Evolutionary conservation across 2,888 invertebrate species (phyloP), one percentile per base, ranked within the genome.

Genomic region (Drosophila stalkeri): DNA sequence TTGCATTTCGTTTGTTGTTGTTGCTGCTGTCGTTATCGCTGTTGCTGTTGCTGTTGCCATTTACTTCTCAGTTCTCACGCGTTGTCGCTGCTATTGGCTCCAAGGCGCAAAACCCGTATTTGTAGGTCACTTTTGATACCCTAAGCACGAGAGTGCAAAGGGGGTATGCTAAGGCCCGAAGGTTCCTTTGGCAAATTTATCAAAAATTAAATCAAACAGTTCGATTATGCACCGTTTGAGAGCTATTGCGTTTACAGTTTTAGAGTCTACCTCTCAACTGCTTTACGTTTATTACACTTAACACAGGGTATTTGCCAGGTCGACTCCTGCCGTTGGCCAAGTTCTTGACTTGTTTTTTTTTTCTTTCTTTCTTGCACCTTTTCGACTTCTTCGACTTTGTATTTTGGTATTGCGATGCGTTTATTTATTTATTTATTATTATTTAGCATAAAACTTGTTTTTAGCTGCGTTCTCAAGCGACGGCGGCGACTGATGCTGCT

Each of bases 71-170:
- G 84, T 89, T 85, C 89, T 89, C 85, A 85, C 90, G 86, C 81
- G 67, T 57, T 60, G 66, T 72, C 71, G 68, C 20, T 51, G 65
- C 51, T 66, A 66, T 71, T 69, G 71, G 68, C 57, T 55, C 44
- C 62, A 55, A 66, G 77, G 49, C 27, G 77, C 71, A 82, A 83
- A 91, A 91, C 91, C 86, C 87, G 92, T 91, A 91, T 91, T 91
- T 91, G 88, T 91, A 91, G 92, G 91, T 91, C 91, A 91, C 92
- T 92, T 91, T 86, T 44, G 35, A 16, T 56, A 56, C 56, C 43
- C 43, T 56, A 33, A 5, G 9, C 56, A 56, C 31, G 27, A 7
- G 18, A 3, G 54, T 43, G 18, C 41, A 2, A 9, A 14, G 5
- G 5, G 55, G 43, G 31, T 43, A 56, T 56, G 23, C 12, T 12